A percentile compares a stretch with the other conserved stretches of the same genome.
phyloP scores from a whole-genome alignment of 1,140 invertebrate species.

The Conus ventricosus region DNA sequence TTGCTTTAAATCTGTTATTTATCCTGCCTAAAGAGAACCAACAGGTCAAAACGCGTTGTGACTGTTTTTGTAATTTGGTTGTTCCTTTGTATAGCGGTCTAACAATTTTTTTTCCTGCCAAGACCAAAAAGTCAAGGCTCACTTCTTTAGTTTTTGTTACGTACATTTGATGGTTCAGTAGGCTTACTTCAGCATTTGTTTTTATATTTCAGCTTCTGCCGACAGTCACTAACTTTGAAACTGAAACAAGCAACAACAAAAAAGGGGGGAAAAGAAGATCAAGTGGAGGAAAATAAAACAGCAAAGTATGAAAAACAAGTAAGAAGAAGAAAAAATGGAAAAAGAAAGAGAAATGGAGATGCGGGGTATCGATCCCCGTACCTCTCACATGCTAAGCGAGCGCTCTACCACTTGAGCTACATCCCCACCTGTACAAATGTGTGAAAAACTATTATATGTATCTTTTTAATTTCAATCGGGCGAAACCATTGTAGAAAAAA shows the following conservation, averaged over 20 bases:
- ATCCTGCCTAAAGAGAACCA: too few relatives aligned
- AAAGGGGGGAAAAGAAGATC: neutral
- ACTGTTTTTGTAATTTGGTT: too few relatives aligned
- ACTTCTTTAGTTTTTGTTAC: too few relatives aligned
- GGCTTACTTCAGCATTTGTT: neutral
- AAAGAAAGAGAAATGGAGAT: slow-evolving; percentile 28
- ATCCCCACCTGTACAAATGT: neutral
- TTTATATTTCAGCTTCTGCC: neutral
- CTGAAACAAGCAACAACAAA: neutral
- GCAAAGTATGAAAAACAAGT: neutral
- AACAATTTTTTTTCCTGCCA: too few relatives aligned
- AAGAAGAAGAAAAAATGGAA: neutral
- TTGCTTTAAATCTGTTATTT: too few relatives aligned
- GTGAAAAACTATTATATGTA: neutral
- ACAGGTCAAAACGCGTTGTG: too few relatives aligned
- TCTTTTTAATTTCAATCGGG: neutral
- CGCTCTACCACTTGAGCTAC: slow-evolving; percentile 41
- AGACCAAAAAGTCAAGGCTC: too few relatives aligned
- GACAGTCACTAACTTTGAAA: neutral
- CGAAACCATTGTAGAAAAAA: neutral
- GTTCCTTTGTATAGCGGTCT: too few relatives aligned
- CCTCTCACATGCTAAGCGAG: slow-evolving; percentile 42
- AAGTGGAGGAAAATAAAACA: neutral
- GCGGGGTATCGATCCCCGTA: slow-evolving; percentile 41
- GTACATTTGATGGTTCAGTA: too few relatives aligned